phyloP scores from a whole-genome alignment of 2,888 invertebrate species.

The Megalurothrips usitatus region DNA sequence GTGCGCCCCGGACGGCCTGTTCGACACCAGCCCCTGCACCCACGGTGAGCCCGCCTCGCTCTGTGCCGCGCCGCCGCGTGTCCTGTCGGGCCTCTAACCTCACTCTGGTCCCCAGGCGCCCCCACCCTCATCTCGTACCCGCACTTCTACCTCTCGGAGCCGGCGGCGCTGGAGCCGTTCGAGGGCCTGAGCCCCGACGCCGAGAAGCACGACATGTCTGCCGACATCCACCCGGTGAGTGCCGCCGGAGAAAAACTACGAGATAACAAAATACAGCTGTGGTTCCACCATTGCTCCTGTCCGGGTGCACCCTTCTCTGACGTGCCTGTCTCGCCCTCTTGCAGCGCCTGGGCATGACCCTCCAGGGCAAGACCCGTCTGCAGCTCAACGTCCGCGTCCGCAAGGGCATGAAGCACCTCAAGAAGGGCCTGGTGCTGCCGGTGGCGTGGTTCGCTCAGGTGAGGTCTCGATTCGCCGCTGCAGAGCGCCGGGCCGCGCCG shows the following conservation, averaged over 20 bases:
- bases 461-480: slow-evolving; percentile 27
- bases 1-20: slow-evolving; percentile 37
- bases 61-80: too few species aligned
- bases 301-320: too few species aligned
- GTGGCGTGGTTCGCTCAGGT: slow-evolving; percentile 38
- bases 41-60: slow-evolving; percentile 32
- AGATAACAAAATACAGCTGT: too few species aligned
- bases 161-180: slow-evolving; percentile 34
- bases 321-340: background rate
- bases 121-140: slow-evolving; percentile 38
- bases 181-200: slow-evolving; percentile 38
- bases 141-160: slow-evolving; percentile 38
- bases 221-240: slow-evolving; percentile 46
- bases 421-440: slow-evolving; percentile 35
- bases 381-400: slow-evolving; percentile 39
- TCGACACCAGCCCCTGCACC: slow-evolving; percentile 37
- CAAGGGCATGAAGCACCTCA: slow-evolving; percentile 31
- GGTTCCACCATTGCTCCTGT: too few species aligned
- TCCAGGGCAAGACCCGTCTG: slow-evolving; percentile 39
- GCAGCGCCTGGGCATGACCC: slow-evolving; percentile 37
- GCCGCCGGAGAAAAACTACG: too few species aligned
- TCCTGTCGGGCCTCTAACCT: too few species aligned
- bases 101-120: slow-evolving; percentile 33
- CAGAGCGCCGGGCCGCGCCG: too few species aligned
- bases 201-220: slow-evolving; percentile 43